Base-by-base conservation (phyloP, 2,113 vertebrate genomes). In the Willisornis vidua region DNA sequence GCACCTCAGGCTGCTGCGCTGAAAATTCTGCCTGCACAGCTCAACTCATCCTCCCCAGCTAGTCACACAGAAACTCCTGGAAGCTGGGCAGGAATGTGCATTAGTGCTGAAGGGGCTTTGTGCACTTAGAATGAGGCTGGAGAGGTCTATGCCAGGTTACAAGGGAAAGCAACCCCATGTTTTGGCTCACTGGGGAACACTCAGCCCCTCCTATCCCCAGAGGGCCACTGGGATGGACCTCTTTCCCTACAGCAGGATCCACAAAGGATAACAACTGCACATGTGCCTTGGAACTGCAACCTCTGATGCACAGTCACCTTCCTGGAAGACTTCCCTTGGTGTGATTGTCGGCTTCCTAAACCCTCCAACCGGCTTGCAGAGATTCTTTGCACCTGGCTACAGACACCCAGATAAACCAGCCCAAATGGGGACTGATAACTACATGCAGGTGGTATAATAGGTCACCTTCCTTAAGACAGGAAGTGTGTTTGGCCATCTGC, bases 231-330 rank as follows among this genome's bases (percentile, higher is more conserved):
- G 19, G 15, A 29, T 29, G 33, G 8, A 39, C 8, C 13, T 54
- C 33, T 39, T 61, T 61, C 23, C 45, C 11, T 25, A 7, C 18
- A 45, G 19, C 37, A 67, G 68, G 26, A 33, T 28, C 15, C 23
- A 33, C 12, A 66, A 43, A 66, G 33, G 12, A 28, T 33, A 49
- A 33, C 22, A 51, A 10, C 51, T 52, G 26, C 26, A 29, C 1
- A 3, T 6, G 16, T n/a, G n/a, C 28, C 39, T 41, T 48, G n/a
- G 24, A 54, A 25, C 19, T 83, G n/a, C 39, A 41, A n/a, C n/a
- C 19, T 62, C 19, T 0, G 0, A 20, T 25, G 19, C 33, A 20
- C 39, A 68, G 10, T 14, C 33, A 54, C 19, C 8, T 41, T 54
- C 16, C 54, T 68, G 19, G 41, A 54, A 10, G 4, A 17, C 4